A percentile compares a stretch with the other conserved stretches of the same genome.
Conservation (phyloP, 2,113 vertebrate genomes). For the Cranoglanis bouderius region DNA sequence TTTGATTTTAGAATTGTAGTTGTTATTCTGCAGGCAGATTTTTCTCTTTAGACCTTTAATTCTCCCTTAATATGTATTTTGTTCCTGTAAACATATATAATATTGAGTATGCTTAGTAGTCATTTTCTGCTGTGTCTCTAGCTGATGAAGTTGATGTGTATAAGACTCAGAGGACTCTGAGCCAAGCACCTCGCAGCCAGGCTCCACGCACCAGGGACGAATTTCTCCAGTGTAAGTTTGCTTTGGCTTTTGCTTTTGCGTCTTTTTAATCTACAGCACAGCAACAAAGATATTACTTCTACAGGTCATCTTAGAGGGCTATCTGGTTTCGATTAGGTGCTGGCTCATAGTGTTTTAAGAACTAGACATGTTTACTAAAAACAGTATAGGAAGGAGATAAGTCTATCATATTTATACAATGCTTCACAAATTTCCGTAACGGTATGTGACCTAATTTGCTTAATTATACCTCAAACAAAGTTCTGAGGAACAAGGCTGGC, state of each 20-base stretch:
- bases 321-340: not conserved
- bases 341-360: not conserved
- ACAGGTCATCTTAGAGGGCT: not conserved
- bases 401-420: slow-evolving; percentile 3
- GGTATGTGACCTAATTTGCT: not conserved
- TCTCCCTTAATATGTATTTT: slow-evolving; percentile 15
- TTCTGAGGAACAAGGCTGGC: slow-evolving; percentile 28
- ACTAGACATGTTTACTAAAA: not conserved
- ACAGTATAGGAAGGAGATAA: not conserved
- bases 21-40: not conserved
- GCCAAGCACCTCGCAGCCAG: slow-evolving; percentile 57
- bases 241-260: not conserved
- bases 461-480: slow-evolving; percentile 48
- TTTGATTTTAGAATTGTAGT: not conserved
- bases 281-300: not conserved
- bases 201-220: slow-evolving; percentile 71
- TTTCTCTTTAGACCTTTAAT: not conserved
- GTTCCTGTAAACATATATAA: not conserved
- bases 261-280: not conserved
- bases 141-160: slow-evolving; percentile 67
- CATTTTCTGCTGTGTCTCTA: slow-evolving; percentile 31
- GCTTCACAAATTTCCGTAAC: not conserved
- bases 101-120: not conserved
- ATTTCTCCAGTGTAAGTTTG: slow-evolving; percentile 75
- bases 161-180: slow-evolving; percentile 58